Evolutionary conservation across 1,140 invertebrate species (phyloP).

Genomic region (Heliconius melpomene): DNA sequence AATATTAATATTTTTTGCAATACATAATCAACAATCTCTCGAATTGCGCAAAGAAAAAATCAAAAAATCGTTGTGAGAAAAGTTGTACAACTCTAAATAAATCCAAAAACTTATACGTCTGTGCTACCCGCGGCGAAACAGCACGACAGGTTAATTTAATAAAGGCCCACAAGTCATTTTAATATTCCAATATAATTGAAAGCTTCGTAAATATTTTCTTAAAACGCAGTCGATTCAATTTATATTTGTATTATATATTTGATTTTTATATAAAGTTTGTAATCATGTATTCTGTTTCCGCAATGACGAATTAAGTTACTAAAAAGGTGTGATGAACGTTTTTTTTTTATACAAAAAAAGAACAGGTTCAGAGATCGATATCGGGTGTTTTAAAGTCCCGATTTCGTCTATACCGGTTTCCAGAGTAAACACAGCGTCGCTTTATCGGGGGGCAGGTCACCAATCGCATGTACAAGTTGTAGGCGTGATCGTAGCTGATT

Average conservation of each 20-base stretch:
- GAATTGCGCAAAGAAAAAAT: neutral
- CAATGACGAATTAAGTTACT: conserved; percentile 28
- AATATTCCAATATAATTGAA: conserved; percentile 31
- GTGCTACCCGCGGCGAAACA: conserved; percentile 24
- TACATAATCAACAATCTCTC: neutral
- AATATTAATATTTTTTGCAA: neutral
- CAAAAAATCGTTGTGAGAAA: conserved; percentile 21
- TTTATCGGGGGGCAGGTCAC: conserved; percentile 53
- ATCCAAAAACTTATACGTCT: conserved; percentile 21
- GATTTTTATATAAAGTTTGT: neutral
- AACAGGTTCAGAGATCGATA: conserved; percentile 24
- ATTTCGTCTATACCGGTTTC: conserved; percentile 29
- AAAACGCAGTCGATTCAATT: neutral
- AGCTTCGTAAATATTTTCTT: conserved; percentile 2
- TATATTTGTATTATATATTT: neutral
- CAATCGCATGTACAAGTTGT: conserved; percentile 78
- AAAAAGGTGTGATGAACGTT: conserved; percentile 29
- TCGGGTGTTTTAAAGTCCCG: conserved; percentile 23
- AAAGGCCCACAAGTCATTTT: conserved; percentile 31
- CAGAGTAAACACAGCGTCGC: conserved; percentile 34
- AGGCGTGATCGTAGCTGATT: conserved; percentile 79
- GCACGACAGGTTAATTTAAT: conserved; percentile 32
- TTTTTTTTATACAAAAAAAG: conserved; percentile 14
- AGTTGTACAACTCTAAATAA: conserved; percentile 27
- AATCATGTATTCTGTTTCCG: conserved; percentile 5